Base-by-base conservation (phyloP, 2,113 vertebrate species). In the Ciconia stormi region DNA sequence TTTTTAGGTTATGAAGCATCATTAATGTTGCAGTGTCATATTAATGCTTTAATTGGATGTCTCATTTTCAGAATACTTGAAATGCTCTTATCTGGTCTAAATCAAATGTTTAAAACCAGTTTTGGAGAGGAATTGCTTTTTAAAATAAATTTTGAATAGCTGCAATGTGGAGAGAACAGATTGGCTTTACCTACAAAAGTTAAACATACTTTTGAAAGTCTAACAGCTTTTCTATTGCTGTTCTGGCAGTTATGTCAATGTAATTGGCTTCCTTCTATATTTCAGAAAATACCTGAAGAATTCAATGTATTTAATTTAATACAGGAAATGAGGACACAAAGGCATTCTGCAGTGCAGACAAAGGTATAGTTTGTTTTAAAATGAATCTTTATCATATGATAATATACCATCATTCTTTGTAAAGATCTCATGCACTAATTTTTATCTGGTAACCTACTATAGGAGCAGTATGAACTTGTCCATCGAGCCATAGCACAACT, bases 391-490 rank as follows among this genome's bases (percentile, higher is more conserved):
- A 25, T 59, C 12, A 6, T 69, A 29, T 44, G 16, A 30, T 74
- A 55, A 58, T 59, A 14, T 27, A 6, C 25, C 6, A 3, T 52
- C 5, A 14, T 25, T 66, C 50, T 92, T 59, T 67, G 18, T 66
- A 84, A 82, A 46, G 16, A 21, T 67, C 15, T 74, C 36, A 46
- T 59, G 67, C 42, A 72, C 17, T 96, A 34, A 85, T 82, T 59
- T 87, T 94, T 69, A 14, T 52, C 71, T 83, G 74, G 8, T 91
- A 5, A 50, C 16, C 53, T 38, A 4, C 49, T 91, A 3, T 34
- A 99, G 99, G 99, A 99, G 97, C 99, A 99, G 96, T 99, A 99
- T 77, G 99, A 99, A 95, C 98, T 99, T 90, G 99, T 99, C 95
- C 99, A 99, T 86, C 98, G 98, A 98, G 99, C 99, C 13, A 99